Base-by-base conservation (phyloP, 2,888 invertebrate genomes). In the Drosophila recens region DNA sequence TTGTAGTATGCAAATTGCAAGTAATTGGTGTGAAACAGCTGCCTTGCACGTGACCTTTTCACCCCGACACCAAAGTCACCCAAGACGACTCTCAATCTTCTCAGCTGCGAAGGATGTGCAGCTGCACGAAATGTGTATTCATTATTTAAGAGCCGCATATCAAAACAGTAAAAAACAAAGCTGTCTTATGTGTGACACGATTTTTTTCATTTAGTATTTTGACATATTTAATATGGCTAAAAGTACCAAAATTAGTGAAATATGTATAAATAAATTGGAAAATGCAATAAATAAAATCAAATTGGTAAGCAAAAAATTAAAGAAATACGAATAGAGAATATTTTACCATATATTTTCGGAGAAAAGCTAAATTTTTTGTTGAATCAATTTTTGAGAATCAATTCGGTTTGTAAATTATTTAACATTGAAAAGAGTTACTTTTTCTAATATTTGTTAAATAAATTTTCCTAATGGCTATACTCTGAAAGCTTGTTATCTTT, bases 1-100 rank as follows among this genome's bases (percentile, higher is more conserved):
- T 13, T 84, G 79, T 78, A 78, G 70, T 72, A 86, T 90, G 89
- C 82, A 86, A 90, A 86, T 86, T 67, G 74, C 82, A 84, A 84
- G 86, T 86, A 86, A 86, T 86, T 86, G 84, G 90, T 90, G 84
- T 84, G 84, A 84, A 84, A 88, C 83, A 90, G 87, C 89, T 82
- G 87, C 62, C 46, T 54, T 45, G 77, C 72, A 88, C 84, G 89
- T 88, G 84, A 90, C 84, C 76, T 52, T 59, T 66, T 69, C 65
- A n/a, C 15, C 54, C 43, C 34, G 43, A 30, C 33, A 49, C 59
- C 48, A 30, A 40, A 13, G 23, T 36, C 34, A 30, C 23, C 33
- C 11, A 54, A 48, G 30, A 53, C 30, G 30, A 36, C 65, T 52
- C 49, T 59, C 71, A 53, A 65, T 69, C 72, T 56, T n/a, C 27